phyloP scores from a whole-genome alignment of 2,113 vertebrate genomes.

The Capreolus pygargus region DNA sequence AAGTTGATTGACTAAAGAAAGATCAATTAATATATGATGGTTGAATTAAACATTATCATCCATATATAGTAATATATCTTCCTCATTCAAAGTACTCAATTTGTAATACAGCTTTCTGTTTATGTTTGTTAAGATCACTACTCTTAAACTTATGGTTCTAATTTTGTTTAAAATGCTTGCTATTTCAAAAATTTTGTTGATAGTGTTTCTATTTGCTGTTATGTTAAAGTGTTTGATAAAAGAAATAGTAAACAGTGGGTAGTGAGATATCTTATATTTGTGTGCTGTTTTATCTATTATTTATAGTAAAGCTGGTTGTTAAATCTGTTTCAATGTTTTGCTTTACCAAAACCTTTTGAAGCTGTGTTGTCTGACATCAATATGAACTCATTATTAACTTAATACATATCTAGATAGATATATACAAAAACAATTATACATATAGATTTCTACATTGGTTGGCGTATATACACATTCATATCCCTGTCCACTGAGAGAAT shows the following conservation, averaged over 20 bases:
- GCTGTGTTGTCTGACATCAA: neutral
- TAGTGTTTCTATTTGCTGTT: neutral
- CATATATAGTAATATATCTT: neutral
- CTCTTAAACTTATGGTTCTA: neutral
- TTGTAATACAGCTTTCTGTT: neutral
- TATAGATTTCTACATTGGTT: neutral
- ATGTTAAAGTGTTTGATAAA: neutral
- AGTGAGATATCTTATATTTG: neutral
- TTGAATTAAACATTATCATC: neutral
- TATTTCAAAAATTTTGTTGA: neutral
- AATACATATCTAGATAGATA: neutral
- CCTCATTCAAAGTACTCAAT: neutral
- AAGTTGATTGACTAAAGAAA: neutral
- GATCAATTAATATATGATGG: neutral
- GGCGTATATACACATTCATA: neutral
- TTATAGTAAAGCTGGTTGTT: neutral
- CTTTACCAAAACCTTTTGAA: conserved; percentile 1
- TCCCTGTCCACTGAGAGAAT: neutral
- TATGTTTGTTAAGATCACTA: neutral
- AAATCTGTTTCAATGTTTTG: neutral
- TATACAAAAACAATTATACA: neutral
- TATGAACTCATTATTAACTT: neutral
- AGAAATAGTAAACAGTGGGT: neutral
- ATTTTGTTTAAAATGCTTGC: neutral
- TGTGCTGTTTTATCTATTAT: neutral